A percentile compares a stretch with the other conserved stretches of the same genome.
Conservation (phyloP, 2,888 invertebrate species). For the Tipula confusa region DNA sequence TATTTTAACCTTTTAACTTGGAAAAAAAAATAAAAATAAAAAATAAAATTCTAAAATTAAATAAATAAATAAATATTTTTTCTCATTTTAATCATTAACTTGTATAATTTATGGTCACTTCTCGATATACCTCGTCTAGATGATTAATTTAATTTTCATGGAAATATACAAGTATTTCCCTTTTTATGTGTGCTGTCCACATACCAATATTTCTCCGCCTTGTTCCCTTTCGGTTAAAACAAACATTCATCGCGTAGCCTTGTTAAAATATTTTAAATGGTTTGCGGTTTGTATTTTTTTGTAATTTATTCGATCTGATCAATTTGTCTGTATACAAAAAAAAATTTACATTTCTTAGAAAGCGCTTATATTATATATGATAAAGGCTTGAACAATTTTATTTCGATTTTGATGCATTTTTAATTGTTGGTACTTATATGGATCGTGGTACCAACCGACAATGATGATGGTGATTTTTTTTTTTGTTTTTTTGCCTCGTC, state of each 20-base stretch:
- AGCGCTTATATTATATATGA: no score
- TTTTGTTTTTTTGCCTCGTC: neutral
- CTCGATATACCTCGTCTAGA: neutral
- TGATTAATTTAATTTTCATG: slow-evolving; percentile 12
- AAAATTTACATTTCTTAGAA: neutral
- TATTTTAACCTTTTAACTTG: neutral
- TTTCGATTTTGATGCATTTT: neutral
- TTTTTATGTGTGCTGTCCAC: neutral
- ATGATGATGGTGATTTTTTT: neutral
- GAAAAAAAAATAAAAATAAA: neutral
- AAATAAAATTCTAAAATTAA: neutral
- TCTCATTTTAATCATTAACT: neutral
- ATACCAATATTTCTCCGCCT: neutral
- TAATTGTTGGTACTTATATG: neutral
- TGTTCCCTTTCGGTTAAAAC: neutral
- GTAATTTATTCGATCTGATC: neutral
- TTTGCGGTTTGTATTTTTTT: neutral
- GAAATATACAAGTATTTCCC: neutral
- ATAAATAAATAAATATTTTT: slow-evolving; percentile 14
- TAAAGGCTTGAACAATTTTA: neutral
- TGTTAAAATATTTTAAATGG: neutral
- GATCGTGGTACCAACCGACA: neutral
- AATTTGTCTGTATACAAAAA: slow-evolving; percentile 25
- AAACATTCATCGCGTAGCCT: neutral
- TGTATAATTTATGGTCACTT: neutral